Base-by-base conservation (phyloP, 2,113 vertebrate species). In the Spheniscus mendiculus region DNA sequence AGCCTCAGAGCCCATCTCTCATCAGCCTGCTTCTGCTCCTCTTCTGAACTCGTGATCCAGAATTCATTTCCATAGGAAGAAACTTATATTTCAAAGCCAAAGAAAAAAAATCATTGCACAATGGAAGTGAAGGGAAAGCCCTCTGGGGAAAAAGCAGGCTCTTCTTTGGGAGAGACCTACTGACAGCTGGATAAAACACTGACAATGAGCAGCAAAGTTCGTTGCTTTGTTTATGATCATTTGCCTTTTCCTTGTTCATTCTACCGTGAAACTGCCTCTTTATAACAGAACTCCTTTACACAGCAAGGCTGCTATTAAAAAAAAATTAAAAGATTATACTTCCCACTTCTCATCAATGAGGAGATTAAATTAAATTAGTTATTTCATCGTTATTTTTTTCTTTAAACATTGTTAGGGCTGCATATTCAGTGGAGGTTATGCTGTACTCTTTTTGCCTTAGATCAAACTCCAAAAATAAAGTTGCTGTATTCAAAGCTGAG, bases 391-490 rank as follows among this genome's bases (percentile, higher is more conserved):
- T 32, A 72, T 47, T 73, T 11, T 93, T 81, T 81, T 11, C 13
- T 67, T 87, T 56, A 73, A 62, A 67, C 47, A 30, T 4, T 56
- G 72, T 52, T 29, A 93, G 69, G 61, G 58, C 73, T 96, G 73
- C 26, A 65, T 1, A 83, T 40, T 65, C 87, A 83, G 69, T 30
- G 42, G 73, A 44, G 74, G 47, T 84, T 83, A n/a, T 10, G 55
- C 69, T 63, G 53, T 53, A 26, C 36, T 66, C 77, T 79, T 89
- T 83, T 65, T 79, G 66, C 63, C 86, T 93, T 21, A 30, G 42
- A 56, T 71, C 86, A 85, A 95, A 17, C 55, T 86, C 86, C 90
- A 83, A 50, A 90, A 95, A 85, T 26, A 73, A 92, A 87, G 90
- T 2, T 63, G 62, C 53, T 56, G 49, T 47, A 83, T 32, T 38